Conservation (phyloP, 2,113 vertebrate genomes). For the Phocoena phocoena region DNA sequence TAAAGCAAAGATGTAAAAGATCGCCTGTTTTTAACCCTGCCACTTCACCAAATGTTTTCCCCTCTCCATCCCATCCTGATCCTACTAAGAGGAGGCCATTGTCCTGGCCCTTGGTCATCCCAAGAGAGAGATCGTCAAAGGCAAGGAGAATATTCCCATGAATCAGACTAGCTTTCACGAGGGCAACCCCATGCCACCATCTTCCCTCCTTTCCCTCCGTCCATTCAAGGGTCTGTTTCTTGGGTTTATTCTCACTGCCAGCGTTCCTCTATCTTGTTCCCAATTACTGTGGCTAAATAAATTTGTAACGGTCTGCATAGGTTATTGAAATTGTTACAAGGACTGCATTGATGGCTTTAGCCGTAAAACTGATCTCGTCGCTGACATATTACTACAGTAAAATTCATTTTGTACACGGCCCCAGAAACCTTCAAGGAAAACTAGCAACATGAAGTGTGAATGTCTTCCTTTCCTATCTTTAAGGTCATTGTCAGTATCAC, state of each 20-base stretch:
- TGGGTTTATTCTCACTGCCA: background rate
- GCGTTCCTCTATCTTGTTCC: background rate
- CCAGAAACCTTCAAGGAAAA: background rate
- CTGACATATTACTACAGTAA: background rate
- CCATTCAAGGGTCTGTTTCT: background rate
- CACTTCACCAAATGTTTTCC: background rate
- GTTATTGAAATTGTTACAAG: fast-evolving
- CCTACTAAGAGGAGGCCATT: fast-evolving
- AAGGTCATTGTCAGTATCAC: background rate
- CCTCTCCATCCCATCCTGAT: too few species aligned
- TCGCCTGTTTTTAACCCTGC: too few species aligned
- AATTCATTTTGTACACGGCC: background rate
- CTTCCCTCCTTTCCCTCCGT: background rate
- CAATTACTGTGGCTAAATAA: background rate
- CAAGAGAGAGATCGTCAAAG: background rate
- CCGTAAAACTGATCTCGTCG: fast-evolving
- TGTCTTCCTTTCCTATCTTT: background rate
- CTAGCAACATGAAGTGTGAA: fast-evolving
- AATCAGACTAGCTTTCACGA: fast-evolving
- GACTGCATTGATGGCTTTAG: fast-evolving
- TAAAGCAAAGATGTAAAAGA: background rate
- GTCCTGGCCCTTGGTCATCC: fast-evolving
- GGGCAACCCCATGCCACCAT: fast-evolving
- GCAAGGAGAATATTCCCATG: fast-evolving
- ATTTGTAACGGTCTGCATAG: background rate